Evolutionary conservation across 2,888 invertebrate genomes (phyloP).

Genomic region (Lasioglossum lativentre): DNA sequence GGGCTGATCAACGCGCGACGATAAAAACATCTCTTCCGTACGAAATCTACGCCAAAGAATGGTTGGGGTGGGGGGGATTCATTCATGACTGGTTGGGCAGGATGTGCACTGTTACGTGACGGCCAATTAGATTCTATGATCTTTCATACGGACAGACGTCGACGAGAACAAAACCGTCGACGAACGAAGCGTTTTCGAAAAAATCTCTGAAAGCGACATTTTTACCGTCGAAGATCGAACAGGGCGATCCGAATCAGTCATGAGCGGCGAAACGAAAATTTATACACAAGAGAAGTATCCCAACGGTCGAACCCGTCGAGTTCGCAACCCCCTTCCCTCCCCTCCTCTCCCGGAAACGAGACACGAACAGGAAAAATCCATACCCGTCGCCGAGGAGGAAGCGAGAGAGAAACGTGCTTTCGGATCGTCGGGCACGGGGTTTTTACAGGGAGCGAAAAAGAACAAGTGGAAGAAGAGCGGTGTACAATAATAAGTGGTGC

Average conservation of each 20-base stretch:
- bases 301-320: not conserved
- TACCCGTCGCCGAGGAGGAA: not conserved
- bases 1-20: conserved; percentile 53
- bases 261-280: not conserved
- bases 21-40: conserved; percentile 47
- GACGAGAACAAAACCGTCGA: not conserved
- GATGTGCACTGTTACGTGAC: conserved; percentile 11
- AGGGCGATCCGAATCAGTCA: not conserved
- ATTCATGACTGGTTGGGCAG: conserved; percentile 53
- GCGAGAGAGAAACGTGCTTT: not conserved
- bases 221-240: not conserved
- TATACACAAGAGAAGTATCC: not conserved
- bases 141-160: not conserved
- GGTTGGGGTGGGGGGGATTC: conserved; percentile 45
- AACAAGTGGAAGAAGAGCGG: conserved; percentile 33
- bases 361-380: conserved; percentile 3
- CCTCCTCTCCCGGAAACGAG: not conserved
- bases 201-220: not conserved
- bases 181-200: not conserved
- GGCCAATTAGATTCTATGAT: conserved; percentile 18
- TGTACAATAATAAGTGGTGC: conserved; percentile 71
- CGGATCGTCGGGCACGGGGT: not conserved
- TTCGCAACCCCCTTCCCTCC: not conserved
- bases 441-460: conserved; percentile 34
- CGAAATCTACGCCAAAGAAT: conserved; percentile 42